phyloP scores from a whole-genome alignment of 2,797 vertebrate species.

The Melanotaenia maccullochi region DNA sequence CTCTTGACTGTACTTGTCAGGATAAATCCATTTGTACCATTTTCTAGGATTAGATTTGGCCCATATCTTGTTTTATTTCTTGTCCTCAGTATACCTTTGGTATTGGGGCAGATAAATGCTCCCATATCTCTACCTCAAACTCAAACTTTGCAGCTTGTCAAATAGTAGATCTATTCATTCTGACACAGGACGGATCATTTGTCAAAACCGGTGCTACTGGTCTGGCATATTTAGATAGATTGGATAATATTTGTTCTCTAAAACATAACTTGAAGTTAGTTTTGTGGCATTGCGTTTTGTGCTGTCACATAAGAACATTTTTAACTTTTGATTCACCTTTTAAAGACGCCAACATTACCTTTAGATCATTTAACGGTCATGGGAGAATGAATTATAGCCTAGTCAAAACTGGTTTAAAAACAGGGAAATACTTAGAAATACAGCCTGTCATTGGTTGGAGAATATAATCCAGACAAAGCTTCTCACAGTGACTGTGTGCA shows the following conservation, averaged over 20 bases:
- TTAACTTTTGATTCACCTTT: constrained; percentile 18
- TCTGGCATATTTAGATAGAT: constrained; percentile 23
- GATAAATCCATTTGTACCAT: constrained; percentile 30
- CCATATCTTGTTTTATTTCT: constrained; percentile 5
- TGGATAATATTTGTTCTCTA: constrained; percentile 16
- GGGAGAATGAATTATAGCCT: constrained; percentile 5
- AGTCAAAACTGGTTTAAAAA: constrained; percentile 10
- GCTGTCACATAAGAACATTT: neutral
- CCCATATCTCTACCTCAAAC: constrained; percentile 32
- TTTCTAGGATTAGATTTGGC: constrained; percentile 31
- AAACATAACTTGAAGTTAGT: constrained; percentile 6
- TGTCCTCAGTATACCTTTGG: constrained; percentile 23
- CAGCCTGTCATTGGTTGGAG: constrained; percentile 9
- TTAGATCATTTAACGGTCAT: constrained; percentile 26
- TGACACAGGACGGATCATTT: constrained; percentile 51
- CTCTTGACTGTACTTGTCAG: constrained; percentile 36
- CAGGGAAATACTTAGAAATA: constrained; percentile 15
- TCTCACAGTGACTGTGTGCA: neutral
- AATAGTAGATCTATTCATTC: constrained; percentile 51
- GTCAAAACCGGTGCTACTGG: constrained; percentile 41
- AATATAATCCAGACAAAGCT: neutral
- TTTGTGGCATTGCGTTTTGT: constrained; percentile 16
- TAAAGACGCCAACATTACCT: neutral
- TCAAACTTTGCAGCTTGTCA: constrained; percentile 40
- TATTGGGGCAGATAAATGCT: constrained; percentile 48